These are phyloP conservation scores for Lepidurus arcticus DNA, from an alignment of 1,140 invertebrate species.

Conservation along the genomic window DNA sequence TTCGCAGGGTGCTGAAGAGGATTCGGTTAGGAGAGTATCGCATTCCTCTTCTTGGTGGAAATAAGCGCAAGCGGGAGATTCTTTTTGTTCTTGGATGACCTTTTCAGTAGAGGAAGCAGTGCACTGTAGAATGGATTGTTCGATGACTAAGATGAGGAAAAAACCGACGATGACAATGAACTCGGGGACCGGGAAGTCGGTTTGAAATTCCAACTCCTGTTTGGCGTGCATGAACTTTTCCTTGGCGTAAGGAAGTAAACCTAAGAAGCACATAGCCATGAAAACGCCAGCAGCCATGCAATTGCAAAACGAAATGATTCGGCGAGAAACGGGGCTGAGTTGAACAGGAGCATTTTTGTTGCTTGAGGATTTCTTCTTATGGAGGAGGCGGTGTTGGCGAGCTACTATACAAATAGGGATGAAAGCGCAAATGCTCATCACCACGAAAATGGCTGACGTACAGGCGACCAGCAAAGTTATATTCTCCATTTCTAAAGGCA, in stretches of 20 bases:
- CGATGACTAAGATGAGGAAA: constrained; percentile 40
- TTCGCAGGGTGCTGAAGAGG: not conserved
- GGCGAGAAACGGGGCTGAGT: constrained; percentile 24
- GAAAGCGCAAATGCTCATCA: constrained; percentile 32
- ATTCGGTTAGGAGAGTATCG: not conserved
- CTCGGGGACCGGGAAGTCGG: constrained; percentile 40
- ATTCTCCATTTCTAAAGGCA: constrained; percentile 28
- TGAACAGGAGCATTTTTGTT: not conserved
- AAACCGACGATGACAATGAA: constrained; percentile 41
- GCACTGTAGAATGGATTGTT: constrained; percentile 38
- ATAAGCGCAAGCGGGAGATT: constrained; percentile 25
- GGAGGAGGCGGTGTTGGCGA: not conserved
- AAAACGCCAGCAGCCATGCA: constrained; percentile 46
- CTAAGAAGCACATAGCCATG: constrained; percentile 45
- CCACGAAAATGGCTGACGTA: constrained; percentile 28
- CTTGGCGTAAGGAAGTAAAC: constrained; percentile 43
- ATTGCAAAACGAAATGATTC: constrained; percentile 42
- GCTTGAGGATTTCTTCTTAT: not conserved
- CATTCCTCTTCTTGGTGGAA: constrained; percentile 20
- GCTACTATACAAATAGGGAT: constrained; percentile 33
- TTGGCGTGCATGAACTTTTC: constrained; percentile 39
- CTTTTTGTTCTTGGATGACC: not conserved
- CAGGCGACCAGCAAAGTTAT: constrained; percentile 12
- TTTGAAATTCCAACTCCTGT: constrained; percentile 30
- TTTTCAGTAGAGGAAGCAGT: constrained; percentile 23